Percentiles rank a stretch among this genome's conserved stretches.
Conservation (phyloP, 35 echinoderm and acorn worm genomes). For the Apostichopus californicus region DNA sequence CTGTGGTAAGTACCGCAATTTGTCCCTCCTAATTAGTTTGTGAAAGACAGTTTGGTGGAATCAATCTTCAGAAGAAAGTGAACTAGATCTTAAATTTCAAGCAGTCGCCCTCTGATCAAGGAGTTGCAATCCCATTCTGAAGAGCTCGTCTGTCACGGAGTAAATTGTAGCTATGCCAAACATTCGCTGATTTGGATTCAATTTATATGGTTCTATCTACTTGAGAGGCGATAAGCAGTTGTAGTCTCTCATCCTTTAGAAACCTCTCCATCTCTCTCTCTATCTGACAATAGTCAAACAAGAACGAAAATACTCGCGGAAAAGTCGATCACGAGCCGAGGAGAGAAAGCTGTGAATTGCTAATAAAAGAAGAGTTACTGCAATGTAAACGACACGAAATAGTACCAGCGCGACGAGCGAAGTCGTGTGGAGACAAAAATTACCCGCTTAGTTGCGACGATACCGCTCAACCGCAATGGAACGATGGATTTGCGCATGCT, state of each 20-base stretch:
- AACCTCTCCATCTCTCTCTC: not conserved
- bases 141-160: constrained; percentile 19
- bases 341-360: not conserved
- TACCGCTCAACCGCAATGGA: not conserved
- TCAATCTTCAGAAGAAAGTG: constrained; percentile 26
- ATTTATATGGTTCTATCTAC: not conserved
- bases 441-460: not conserved
- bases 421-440: not conserved
- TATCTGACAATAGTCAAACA: not conserved
- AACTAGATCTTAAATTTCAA: constrained; percentile 4
- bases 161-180: constrained; percentile 29
- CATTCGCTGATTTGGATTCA: constrained; percentile 22
- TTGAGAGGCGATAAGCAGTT: not conserved
- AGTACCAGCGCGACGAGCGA: not conserved
- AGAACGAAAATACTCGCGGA: not conserved
- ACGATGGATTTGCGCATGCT: not conserved
- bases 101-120: not conserved
- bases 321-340: not conserved
- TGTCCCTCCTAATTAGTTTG: constrained; percentile 40
- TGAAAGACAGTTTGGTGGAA: constrained; percentile 21
- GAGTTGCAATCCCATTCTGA: not conserved
- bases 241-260: not conserved
- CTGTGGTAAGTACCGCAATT: constrained; percentile 5
- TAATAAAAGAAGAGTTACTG: constrained; percentile 16
- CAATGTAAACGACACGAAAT: not conserved